These are phyloP conservation scores for Coenonympha arcania DNA, from an alignment of 2,888 invertebrate species.

Conservation along the genomic window DNA sequence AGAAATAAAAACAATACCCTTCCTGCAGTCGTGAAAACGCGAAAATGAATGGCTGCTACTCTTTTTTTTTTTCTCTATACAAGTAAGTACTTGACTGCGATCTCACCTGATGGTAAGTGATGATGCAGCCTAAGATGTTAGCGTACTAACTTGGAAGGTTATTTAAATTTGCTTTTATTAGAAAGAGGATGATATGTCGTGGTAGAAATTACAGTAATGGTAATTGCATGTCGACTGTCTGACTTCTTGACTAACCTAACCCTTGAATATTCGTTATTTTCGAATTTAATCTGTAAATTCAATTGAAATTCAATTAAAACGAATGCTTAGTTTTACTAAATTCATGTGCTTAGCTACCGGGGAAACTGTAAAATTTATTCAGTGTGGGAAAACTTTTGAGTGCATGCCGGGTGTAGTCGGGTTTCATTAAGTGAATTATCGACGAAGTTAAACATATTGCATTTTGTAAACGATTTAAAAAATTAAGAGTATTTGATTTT, in stretches of 20 bases:
- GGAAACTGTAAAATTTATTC: constrained; percentile 7
- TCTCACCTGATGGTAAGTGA: too few relatives aligned
- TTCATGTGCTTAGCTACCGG: not conserved
- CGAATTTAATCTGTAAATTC: not conserved
- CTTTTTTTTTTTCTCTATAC: too few relatives aligned
- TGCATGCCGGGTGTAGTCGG: not conserved
- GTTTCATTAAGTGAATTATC: constrained; percentile 6
- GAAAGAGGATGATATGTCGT: too few relatives aligned
- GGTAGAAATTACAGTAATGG: not conserved
- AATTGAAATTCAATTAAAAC: not conserved
- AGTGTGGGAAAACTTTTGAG: constrained; percentile 3
- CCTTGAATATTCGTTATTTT: not conserved
- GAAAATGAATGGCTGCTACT: too few relatives aligned
- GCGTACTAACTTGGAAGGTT: too few relatives aligned
- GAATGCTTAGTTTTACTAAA: not conserved
- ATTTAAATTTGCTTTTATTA: too few relatives aligned
- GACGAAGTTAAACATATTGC: not conserved
- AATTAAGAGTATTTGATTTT: not conserved
- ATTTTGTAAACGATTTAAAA: not conserved
- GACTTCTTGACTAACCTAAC: not conserved
- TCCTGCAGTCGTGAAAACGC: too few relatives aligned
- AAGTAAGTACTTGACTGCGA: too few relatives aligned
- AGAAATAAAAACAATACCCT: too few relatives aligned
- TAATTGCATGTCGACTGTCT: not conserved
- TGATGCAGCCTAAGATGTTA: too few relatives aligned